A percentile compares a stretch with the other conserved stretches of the same genome.
Conservation (phyloP, 2,113 vertebrate species). For the Pterophyllum scalare region DNA sequence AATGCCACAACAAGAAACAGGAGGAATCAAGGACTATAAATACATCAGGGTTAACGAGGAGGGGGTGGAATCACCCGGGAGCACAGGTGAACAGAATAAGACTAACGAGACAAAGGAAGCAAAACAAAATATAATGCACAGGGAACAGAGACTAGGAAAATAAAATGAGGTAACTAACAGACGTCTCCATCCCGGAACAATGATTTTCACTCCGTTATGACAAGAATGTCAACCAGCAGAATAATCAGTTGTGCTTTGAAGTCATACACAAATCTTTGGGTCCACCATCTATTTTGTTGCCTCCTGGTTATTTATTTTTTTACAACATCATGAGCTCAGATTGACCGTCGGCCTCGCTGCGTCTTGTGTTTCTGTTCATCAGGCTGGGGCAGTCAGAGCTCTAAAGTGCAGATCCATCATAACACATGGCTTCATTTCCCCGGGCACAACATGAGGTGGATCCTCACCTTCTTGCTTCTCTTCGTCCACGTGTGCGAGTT, state of each 20-base stretch:
- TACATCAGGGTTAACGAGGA: too few relatives aligned
- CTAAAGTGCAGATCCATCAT: slow-evolving; percentile 98
- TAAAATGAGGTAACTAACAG: too few relatives aligned
- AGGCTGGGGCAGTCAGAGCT: slow-evolving; percentile 99
- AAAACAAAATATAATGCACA: too few relatives aligned
- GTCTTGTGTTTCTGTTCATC: neutral
- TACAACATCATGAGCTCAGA: neutral
- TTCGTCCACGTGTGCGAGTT: slow-evolving; percentile 98
- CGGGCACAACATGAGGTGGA: slow-evolving; percentile 96
- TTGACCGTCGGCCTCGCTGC: neutral
- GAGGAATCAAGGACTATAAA: too few relatives aligned
- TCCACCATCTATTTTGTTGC: neutral
- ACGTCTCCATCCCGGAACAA: neutral
- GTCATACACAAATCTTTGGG: neutral
- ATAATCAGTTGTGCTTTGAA: neutral
- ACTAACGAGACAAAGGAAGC: too few relatives aligned
- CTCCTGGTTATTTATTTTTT: neutral
- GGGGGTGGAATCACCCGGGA: too few relatives aligned
- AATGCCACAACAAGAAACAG: too few relatives aligned
- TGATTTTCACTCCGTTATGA: neutral
- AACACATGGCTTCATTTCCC: slow-evolving; percentile 99
- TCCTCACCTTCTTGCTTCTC: slow-evolving; percentile 94
- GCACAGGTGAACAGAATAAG: too few relatives aligned
- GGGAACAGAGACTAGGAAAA: too few relatives aligned
- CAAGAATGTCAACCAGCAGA: neutral